Evolutionary conservation across 2,888 invertebrate species (phyloP).

Genomic region (Cetonia aurata): DNA sequence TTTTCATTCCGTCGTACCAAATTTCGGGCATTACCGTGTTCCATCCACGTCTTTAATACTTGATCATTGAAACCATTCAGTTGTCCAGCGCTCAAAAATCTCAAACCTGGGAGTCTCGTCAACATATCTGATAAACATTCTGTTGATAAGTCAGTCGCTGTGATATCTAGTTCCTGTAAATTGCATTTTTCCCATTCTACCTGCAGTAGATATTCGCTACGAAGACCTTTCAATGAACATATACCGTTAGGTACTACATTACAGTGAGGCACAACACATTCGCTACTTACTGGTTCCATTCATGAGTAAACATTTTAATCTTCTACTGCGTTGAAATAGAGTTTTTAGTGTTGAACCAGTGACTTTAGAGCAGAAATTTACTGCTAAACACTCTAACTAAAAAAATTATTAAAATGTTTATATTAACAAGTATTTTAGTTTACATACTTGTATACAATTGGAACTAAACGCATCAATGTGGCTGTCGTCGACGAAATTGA

Average conservation of each 20-base stretch:
- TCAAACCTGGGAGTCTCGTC: conserved; percentile 84
- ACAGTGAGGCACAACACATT: not conserved
- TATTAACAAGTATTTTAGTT: not conserved
- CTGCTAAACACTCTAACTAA: conserved; percentile 95
- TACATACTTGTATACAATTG: conserved; percentile 87
- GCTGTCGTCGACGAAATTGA: conserved; percentile 98
- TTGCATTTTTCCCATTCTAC: conserved; percentile 98
- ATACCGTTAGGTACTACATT: not conserved
- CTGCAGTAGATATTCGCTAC: conserved; percentile 92
- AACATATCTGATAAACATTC: conserved; percentile 95
- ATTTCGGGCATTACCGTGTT: conserved; percentile 81
- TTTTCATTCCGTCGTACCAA: conserved; percentile 56
- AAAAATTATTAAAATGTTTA: conserved; percentile 44
- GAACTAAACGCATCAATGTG: conserved; percentile 98
- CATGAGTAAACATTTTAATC: conserved; percentile 93
- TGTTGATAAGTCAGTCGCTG: conserved; percentile 94
- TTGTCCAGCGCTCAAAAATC: conserved; percentile 95
- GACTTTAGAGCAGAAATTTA: conserved; percentile 97
- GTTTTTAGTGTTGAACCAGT: conserved; percentile 96
- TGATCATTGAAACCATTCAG: conserved; percentile 97
- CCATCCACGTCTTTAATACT: conserved; percentile 92
- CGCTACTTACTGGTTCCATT: conserved; percentile 89
- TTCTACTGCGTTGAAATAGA: conserved; percentile 91
- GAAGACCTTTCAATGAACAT: conserved; percentile 75
- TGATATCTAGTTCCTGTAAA: conserved; percentile 95